These are phyloP conservation scores for Plecturocebus donacophilus DNA, from an alignment of 2,113 vertebrate genomes.

Conservation along the genomic window DNA sequence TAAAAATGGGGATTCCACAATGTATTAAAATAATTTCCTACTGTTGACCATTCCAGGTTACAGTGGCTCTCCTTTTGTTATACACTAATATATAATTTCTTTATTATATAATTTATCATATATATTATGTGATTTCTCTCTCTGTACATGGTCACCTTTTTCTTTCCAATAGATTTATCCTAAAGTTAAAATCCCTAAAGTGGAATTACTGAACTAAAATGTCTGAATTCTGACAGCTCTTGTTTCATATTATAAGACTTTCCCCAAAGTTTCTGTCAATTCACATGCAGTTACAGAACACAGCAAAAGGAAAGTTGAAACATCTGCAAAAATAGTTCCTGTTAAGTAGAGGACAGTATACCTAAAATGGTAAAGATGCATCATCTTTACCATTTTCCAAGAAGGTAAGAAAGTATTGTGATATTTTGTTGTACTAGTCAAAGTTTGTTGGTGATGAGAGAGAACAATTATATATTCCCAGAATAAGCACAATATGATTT, in stretches of 20 bases:
- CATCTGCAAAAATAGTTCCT: background rate
- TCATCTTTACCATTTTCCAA: background rate
- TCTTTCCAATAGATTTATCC: background rate
- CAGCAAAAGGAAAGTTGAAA: background rate
- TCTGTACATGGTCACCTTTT: background rate
- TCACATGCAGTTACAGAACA: background rate
- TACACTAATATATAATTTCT: background rate
- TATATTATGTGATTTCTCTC: background rate
- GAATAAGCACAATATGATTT: background rate
- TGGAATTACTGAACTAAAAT: constrained; percentile 20
- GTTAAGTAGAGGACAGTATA: too few relatives aligned
- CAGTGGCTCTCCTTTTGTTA: background rate
- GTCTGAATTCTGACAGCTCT: background rate
- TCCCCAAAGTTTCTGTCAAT: background rate
- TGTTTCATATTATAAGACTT: background rate
- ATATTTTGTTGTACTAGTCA: background rate
- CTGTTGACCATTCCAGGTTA: background rate
- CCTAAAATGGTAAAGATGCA: background rate
- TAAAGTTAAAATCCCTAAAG: background rate
- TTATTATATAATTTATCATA: background rate
- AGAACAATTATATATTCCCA: background rate
- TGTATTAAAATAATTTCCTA: constrained; percentile 1
- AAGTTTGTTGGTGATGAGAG: background rate
- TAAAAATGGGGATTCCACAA: constrained; percentile 29
- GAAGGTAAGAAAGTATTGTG: background rate